These are phyloP conservation scores for Ctenopoma kingsleyae DNA, from an alignment of 2,797 vertebrate species.

Conservation along the genomic window DNA sequence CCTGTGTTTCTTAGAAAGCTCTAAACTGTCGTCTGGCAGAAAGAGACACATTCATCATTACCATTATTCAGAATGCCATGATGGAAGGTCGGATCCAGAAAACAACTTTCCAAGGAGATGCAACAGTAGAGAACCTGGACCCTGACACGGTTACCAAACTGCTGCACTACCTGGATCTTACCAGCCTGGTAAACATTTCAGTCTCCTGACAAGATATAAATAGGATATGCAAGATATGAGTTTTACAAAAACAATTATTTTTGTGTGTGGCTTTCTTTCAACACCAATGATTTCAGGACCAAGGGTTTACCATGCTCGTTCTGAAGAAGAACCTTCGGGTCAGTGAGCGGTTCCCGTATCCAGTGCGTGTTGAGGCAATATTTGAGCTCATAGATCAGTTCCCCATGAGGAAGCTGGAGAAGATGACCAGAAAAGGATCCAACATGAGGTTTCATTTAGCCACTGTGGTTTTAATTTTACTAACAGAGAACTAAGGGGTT, in stretches of 20 bases:
- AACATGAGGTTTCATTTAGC: constrained; percentile 58
- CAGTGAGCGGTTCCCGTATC: constrained; percentile 85
- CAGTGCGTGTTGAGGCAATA: constrained; percentile 82
- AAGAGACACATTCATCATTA: constrained; percentile 85
- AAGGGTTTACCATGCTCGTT: constrained; percentile 84
- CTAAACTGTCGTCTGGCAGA: constrained; percentile 85
- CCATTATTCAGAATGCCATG: constrained; percentile 87
- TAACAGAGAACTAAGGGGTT: background rate
- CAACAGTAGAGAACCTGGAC: constrained; percentile 79
- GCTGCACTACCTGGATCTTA: constrained; percentile 82
- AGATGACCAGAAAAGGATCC: constrained; percentile 80
- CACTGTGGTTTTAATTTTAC: background rate
- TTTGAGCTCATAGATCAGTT: constrained; percentile 87
- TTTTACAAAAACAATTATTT: background rate
- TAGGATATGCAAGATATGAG: background rate
- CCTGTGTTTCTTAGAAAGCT: constrained; percentile 56
- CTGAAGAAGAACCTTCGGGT: constrained; percentile 85
- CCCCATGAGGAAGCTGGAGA: constrained; percentile 85
- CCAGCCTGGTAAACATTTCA: constrained; percentile 58
- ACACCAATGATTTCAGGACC: constrained; percentile 64
- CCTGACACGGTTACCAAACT: constrained; percentile 82
- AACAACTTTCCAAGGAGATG: constrained; percentile 78
- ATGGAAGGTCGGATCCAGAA: constrained; percentile 86
- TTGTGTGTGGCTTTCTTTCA: background rate
- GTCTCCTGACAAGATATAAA: background rate